phyloP scores from a whole-genome alignment of 2,113 vertebrate species.

The Mustelus asterias region DNA sequence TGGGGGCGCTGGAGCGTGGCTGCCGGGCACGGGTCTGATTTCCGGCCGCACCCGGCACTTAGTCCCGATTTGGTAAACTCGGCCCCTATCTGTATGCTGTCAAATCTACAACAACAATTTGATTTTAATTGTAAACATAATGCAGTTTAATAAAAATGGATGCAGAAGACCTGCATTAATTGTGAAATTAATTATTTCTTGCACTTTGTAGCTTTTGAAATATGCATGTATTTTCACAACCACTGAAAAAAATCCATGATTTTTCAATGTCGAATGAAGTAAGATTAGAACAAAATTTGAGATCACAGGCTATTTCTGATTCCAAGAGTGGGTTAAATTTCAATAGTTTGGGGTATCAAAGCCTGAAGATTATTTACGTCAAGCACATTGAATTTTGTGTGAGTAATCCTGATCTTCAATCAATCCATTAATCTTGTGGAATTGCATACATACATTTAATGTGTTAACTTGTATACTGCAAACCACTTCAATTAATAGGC shows the following conservation, averaged over 20 bases:
- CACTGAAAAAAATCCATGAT: not conserved
- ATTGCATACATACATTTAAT: not conserved
- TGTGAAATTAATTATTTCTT: not conserved
- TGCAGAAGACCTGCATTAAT: not conserved
- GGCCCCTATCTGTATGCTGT: not conserved
- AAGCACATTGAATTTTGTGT: not conserved
- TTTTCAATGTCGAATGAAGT: not conserved
- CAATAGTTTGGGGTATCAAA: not conserved
- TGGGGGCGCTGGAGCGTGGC: too few species aligned
- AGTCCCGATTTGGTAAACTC: too few species aligned
- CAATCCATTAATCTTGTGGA: not conserved
- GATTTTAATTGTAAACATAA: not conserved
- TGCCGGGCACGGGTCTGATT: too few species aligned
- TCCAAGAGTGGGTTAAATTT: not conserved
- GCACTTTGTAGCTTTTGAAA: conserved; percentile 11
- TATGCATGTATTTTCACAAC: not conserved
- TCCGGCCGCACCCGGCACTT: too few species aligned
- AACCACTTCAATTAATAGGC: not conserved
- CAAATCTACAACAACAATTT: not conserved
- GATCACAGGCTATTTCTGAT: not conserved
- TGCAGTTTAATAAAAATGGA: not conserved
- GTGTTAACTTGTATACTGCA: not conserved
- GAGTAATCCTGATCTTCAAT: not conserved
- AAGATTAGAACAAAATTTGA: not conserved
- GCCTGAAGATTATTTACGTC: not conserved